A percentile compares a stretch with the other conserved stretches of the same genome.
Conservation (phyloP, 2,797 vertebrate genomes). For the Tapirus indicus region DNA sequence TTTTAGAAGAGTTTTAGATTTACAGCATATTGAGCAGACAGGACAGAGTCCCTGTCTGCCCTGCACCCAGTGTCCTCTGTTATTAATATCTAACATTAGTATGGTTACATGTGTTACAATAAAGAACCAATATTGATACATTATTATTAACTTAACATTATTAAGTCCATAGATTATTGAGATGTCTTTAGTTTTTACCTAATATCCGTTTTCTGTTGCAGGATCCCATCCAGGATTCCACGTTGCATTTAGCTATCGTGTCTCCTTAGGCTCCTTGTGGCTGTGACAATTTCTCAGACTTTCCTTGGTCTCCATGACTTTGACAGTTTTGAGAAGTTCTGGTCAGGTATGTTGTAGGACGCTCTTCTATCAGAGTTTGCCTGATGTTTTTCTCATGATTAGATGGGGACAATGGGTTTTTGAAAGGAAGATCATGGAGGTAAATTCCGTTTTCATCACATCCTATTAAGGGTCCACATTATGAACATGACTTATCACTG, state of each 20-base stretch:
- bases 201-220: neutral
- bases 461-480: neutral
- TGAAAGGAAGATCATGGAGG: neutral
- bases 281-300: neutral
- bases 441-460: neutral
- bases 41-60: neutral
- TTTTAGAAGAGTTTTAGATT: conserved; percentile 29
- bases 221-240: neutral
- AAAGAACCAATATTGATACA: neutral
- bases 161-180: neutral
- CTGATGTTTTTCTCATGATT: neutral
- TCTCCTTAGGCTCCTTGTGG: neutral
- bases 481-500: neutral
- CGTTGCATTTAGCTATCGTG: accelerated
- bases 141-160: neutral
- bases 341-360: neutral
- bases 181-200: neutral
- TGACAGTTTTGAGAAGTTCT: neutral
- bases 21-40: neutral
- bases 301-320: neutral
- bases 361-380: neutral
- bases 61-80: neutral
- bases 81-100: neutral
- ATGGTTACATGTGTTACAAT: neutral
- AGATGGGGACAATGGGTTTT: neutral